phyloP scores from a whole-genome alignment of 2,888 invertebrate genomes.

The Andrena dorsata region DNA sequence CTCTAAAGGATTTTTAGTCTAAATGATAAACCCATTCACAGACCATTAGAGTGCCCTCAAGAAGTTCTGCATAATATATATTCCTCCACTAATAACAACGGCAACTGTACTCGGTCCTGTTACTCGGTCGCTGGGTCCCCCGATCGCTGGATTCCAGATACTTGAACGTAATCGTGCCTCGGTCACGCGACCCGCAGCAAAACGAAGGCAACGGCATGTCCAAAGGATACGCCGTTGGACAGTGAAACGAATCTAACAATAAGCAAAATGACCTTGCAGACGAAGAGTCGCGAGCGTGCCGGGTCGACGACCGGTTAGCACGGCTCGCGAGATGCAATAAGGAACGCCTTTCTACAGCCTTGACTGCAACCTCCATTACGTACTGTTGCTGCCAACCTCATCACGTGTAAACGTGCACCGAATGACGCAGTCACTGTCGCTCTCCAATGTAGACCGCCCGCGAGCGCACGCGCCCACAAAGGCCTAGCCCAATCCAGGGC shows the following conservation, averaged over 20 bases:
- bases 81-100: too few species aligned
- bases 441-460: conserved; percentile 8
- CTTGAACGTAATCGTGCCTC: background rate
- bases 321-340: conserved; percentile 58
- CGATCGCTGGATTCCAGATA: background rate
- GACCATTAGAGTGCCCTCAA: too few species aligned
- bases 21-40: too few species aligned
- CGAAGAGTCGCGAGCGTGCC: conserved; percentile 40
- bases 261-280: conserved; percentile 69
- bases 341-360: conserved; percentile 78
- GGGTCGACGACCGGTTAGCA: conserved; percentile 62
- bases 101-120: background rate
- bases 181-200: background rate
- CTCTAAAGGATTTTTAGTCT: too few species aligned
- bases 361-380: conserved; percentile 77
- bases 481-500: background rate
- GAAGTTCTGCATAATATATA: too few species aligned
- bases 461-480: background rate
- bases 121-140: background rate
- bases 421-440: conserved; percentile 55
- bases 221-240: conserved; percentile 1
- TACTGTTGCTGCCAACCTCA: conserved; percentile 29
- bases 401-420: conserved; percentile 60
- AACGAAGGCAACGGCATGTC: conserved; percentile 10
- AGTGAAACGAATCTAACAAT: conserved; percentile 49